phyloP scores from a whole-genome alignment of 2,888 invertebrate species.

The Theretra japonica region DNA sequence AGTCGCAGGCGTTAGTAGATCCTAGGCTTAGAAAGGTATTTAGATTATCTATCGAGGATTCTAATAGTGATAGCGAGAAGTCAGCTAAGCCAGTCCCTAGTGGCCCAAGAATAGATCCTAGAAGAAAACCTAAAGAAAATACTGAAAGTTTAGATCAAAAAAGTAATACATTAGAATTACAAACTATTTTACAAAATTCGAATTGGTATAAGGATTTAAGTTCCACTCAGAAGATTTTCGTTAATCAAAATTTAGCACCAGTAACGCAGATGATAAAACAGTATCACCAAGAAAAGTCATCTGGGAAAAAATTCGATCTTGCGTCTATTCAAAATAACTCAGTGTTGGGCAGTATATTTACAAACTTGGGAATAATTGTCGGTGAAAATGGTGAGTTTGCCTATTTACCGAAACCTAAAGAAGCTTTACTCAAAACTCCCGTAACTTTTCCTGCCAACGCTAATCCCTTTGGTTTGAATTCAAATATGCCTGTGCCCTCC shows the following conservation, averaged over 20 bases:
- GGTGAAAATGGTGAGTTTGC: constrained; percentile 85
- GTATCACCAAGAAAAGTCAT: constrained; percentile 84
- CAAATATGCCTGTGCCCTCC: constrained; percentile 59
- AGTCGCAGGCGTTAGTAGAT: constrained; percentile 89
- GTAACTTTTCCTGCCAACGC: constrained; percentile 68
- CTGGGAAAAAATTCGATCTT: constrained; percentile 83
- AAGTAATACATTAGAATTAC: constrained; percentile 80
- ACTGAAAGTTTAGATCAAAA: constrained; percentile 65
- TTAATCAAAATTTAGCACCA: constrained; percentile 88
- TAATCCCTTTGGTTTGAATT: constrained; percentile 65
- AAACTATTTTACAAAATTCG: constrained; percentile 87
- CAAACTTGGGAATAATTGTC: constrained; percentile 85
- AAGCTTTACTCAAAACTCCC: constrained; percentile 76
- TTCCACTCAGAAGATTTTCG: constrained; percentile 89
- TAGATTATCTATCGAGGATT: constrained; percentile 86
- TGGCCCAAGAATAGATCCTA: constrained; percentile 76
- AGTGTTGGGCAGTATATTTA: constrained; percentile 85
- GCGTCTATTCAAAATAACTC: constrained; percentile 79
- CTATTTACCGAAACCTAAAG: constrained; percentile 78
- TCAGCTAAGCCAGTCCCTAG: constrained; percentile 63
- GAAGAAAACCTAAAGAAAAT: constrained; percentile 75
- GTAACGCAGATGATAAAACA: constrained; percentile 86
- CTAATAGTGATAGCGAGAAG: constrained; percentile 85
- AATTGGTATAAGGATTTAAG: constrained; percentile 89
- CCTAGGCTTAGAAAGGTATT: constrained; percentile 91